Evolutionary conservation across 2,113 vertebrate species (phyloP).

Genomic region (Nerophis lumbriciformis): DNA sequence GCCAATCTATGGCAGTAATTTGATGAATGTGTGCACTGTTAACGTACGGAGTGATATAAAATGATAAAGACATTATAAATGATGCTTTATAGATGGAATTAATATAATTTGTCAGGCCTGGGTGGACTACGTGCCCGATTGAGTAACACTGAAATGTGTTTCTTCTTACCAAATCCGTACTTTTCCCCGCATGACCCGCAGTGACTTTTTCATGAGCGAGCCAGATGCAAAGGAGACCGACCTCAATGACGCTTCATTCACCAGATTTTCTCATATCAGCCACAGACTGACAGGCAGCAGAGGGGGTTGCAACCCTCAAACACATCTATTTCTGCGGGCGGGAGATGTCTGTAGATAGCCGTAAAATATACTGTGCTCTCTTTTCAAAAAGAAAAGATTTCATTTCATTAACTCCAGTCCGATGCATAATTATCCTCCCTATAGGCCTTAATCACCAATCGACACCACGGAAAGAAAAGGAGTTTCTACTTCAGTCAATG

Average conservation of each 20-base stretch:
- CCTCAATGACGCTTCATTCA: constrained; percentile 52
- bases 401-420: constrained; percentile 74
- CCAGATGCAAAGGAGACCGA: constrained; percentile 39
- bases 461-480: constrained; percentile 59
- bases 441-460: constrained; percentile 71
- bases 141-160: background rate
- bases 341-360: constrained; percentile 67
- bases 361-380: constrained; percentile 68
- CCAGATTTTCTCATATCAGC: constrained; percentile 55
- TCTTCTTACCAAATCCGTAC: constrained; percentile 22
- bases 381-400: constrained; percentile 65
- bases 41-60: background rate
- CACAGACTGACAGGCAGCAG: constrained; percentile 51
- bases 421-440: constrained; percentile 77
- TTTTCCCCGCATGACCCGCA: constrained; percentile 38
- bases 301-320: constrained; percentile 53
- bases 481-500: constrained; percentile 67
- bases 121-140: background rate
- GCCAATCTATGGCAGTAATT: too few species aligned
- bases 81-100: background rate
- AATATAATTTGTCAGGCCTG: background rate
- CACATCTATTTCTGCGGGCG: constrained; percentile 60
- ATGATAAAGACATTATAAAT: background rate
- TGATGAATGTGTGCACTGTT: background rate
- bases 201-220: constrained; percentile 32